Evolutionary conservation across 2,888 invertebrate species (phyloP).

Genomic region (Tetanocera ferruginea): DNA sequence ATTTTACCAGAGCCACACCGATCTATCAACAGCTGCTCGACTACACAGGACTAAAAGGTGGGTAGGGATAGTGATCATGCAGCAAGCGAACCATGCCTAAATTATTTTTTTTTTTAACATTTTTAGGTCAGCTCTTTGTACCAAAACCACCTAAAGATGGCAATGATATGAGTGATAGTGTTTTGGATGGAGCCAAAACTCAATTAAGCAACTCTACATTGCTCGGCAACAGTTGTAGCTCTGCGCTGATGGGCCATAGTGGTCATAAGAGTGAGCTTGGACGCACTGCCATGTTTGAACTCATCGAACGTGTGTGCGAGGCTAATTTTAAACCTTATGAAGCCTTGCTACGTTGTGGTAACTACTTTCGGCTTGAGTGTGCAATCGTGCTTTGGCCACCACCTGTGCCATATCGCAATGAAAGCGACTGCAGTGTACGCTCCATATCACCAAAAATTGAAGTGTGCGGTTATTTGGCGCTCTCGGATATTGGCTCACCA

Average conservation of each 20-base stretch:
- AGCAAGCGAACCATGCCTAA: background rate
- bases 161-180: slow-evolving; percentile 65
- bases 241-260: slow-evolving; percentile 12
- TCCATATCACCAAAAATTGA: slow-evolving; percentile 79
- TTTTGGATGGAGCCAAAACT: slow-evolving; percentile 33
- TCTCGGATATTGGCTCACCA: slow-evolving; percentile 91
- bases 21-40: slow-evolving; percentile 85
- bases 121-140: slow-evolving; percentile 59
- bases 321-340: slow-evolving; percentile 81
- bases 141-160: slow-evolving; percentile 56
- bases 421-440: slow-evolving; percentile 43
- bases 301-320: slow-evolving; percentile 80
- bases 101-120: background rate
- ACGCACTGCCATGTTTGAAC: slow-evolving; percentile 64
- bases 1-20: slow-evolving; percentile 67
- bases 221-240: background rate
- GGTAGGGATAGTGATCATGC: slow-evolving; percentile 61
- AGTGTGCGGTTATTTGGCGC: slow-evolving; percentile 89
- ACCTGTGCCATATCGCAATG: slow-evolving; percentile 71
- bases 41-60: slow-evolving; percentile 78
- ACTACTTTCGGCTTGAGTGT: slow-evolving; percentile 75
- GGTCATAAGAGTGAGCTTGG: slow-evolving; percentile 66
- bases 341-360: slow-evolving; percentile 80
- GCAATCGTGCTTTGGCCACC: slow-evolving; percentile 81
- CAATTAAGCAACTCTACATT: slow-evolving; percentile 11